Evolutionary conservation across 2,113 vertebrate genomes (phyloP).

Genomic region (Lophotis ruficrista): DNA sequence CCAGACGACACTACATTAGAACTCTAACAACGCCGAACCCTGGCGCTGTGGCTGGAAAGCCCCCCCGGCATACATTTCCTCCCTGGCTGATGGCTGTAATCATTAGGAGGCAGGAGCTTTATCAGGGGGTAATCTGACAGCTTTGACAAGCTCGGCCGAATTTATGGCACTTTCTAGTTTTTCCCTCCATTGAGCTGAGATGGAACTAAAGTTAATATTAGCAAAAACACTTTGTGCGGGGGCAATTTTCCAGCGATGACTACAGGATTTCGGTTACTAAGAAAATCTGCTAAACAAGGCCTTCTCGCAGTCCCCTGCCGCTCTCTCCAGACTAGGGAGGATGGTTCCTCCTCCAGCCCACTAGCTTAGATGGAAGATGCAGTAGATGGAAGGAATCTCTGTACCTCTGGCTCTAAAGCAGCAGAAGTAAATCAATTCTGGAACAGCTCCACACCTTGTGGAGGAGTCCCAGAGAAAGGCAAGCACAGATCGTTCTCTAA

Average conservation of each 20-base stretch:
- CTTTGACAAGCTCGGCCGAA: background rate
- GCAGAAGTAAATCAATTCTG: background rate
- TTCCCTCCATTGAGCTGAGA: slow-evolving; percentile 42
- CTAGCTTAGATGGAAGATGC: background rate
- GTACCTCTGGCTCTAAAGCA: background rate
- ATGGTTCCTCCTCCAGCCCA: background rate
- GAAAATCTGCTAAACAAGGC: background rate
- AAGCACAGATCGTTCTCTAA: background rate
- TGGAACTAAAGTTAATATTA: slow-evolving; percentile 64
- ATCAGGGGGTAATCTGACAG: slow-evolving; percentile 20
- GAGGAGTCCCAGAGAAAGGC: background rate
- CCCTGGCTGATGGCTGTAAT: background rate
- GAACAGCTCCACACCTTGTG: background rate
- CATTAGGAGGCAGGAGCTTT: slow-evolving; percentile 26
- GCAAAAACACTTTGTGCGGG: background rate
- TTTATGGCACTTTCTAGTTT: slow-evolving; percentile 54
- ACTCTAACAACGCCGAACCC: background rate
- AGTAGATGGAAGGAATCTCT: background rate
- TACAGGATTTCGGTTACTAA: background rate
- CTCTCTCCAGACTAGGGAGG: background rate
- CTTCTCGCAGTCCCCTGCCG: background rate
- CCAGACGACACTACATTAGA: background rate
- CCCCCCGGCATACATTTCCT: background rate
- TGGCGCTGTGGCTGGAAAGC: background rate
- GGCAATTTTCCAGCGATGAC: background rate